phyloP scores from a whole-genome alignment of 2,888 invertebrate species.

The Dastarcus helophoroides region DNA sequence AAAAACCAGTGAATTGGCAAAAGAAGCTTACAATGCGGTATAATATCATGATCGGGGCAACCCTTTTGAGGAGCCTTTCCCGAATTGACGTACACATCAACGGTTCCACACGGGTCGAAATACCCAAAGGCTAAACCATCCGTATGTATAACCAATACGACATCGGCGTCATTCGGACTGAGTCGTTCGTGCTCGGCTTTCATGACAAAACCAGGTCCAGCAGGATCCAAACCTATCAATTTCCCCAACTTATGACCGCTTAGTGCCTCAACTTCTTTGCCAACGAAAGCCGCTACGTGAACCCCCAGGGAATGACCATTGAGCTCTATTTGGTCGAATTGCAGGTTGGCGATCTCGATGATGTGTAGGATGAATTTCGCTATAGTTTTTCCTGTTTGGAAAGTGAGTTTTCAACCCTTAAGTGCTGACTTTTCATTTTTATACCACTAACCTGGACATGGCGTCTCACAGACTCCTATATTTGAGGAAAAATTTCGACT shows the following conservation, averaged over 20 bases:
- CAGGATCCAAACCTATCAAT: conserved; percentile 8
- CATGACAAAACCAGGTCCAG: conserved; percentile 4
- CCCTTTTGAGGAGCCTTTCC: conserved; percentile 10
- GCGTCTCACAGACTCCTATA: too few species aligned
- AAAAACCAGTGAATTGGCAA: too few species aligned
- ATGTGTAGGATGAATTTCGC: conserved; percentile 1
- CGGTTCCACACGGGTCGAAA: conserved; percentile 7
- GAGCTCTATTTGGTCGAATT: conserved; percentile 4
- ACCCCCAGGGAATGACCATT: conserved; percentile 12
- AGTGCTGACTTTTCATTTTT: too few species aligned
- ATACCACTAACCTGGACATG: too few species aligned
- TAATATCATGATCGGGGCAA: too few species aligned
- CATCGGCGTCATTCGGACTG: conserved; percentile 3
- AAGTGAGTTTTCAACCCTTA: too few species aligned
- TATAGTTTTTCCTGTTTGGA: conserved; percentile 6
- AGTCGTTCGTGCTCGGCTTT: background rate
- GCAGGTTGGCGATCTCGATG: background rate
- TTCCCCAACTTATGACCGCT: conserved; percentile 1
- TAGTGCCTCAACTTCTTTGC: conserved; percentile 4
- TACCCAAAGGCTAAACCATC: conserved; percentile 10
- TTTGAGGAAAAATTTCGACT: too few species aligned
- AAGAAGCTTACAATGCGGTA: too few species aligned
- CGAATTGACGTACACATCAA: conserved; percentile 12
- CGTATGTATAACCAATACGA: conserved; percentile 12
- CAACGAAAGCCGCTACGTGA: conserved; percentile 12